Base-by-base conservation (phyloP, 2,888 invertebrate genomes). In the Drosophila percnosoma region DNA sequence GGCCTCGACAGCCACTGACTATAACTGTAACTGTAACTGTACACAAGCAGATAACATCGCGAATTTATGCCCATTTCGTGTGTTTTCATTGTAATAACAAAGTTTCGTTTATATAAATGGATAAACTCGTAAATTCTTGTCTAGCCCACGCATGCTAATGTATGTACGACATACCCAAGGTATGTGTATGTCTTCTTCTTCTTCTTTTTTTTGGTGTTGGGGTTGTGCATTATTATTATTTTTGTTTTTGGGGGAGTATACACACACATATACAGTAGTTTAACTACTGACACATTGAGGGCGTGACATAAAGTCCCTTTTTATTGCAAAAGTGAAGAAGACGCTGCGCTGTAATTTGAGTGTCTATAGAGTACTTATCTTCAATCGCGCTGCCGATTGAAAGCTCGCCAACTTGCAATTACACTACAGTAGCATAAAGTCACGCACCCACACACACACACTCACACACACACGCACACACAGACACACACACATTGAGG, bases 341-440 rank as follows among this genome's bases (percentile, higher is more conserved):
- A 75, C 84, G 75, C 72, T 75, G 66, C 61, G 73, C 73, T 84
- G 73, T 87, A 89, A 89, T 89, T 86, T 87, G 71, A 70, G 84
- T 83, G 84, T 85, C 77, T 85, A 71, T 87, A 66, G 69, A 70
- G 67, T 73, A 81, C 68, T 87, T 87, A 83, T 81, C 87, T 69
- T 57, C 67, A 70, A 83, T 76, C 83, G 78, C 63, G 49, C 57
- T 68, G 74, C 40, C 73, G 71, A 68, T 75, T 66, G 81, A 69
- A 69, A 70, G 69, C 75, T 77, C 68, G 78, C 68, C 59, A 79
- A 83, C 63, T 81, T 85, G 87, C 84, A 89, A 85, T 89, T 85
- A 89, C 87, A 83, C 68, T 71, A 52, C 68, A 40, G 64, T 69
- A 67, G 64, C 73, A 70, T 65, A 55, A 60, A 71, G 81, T 76